Conservation (phyloP, 2,113 vertebrate species). For the Cromileptes altivelis region DNA sequence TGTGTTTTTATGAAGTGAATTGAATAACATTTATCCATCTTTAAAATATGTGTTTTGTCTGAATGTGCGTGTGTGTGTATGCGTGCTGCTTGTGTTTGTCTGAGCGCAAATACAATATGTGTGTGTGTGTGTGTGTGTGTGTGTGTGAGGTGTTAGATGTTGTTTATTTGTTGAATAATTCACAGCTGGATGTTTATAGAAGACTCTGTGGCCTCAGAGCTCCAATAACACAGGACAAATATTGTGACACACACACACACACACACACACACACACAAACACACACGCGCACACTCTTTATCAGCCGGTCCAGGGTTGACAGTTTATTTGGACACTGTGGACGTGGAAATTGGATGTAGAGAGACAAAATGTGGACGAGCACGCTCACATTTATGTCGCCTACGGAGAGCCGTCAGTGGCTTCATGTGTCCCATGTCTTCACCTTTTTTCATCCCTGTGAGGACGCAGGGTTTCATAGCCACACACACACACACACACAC, state of each 20-base stretch:
- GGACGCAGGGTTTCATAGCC: not conserved
- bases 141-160: slow-evolving; percentile 39
- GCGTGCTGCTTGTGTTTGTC: slow-evolving; percentile 2
- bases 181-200: slow-evolving; percentile 76
- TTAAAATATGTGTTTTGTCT: slow-evolving; percentile 28
- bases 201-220: slow-evolving; percentile 67
- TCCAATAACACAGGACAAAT: slow-evolving; percentile 75
- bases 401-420: slow-evolving; percentile 7
- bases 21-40: slow-evolving; percentile 19
- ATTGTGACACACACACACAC: slow-evolving; percentile 57
- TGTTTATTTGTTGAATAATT: slow-evolving; percentile 75
- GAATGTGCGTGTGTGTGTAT: slow-evolving; percentile 34
- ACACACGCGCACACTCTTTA: slow-evolving; percentile 49
- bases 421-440: slow-evolving; percentile 1
- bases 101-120: not conserved
- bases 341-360: slow-evolving; percentile 62
- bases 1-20: not conserved
- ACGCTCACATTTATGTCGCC: slow-evolving; percentile 9
- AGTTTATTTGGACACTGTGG: slow-evolving; percentile 76
- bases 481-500: slow-evolving; percentile 25
- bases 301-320: slow-evolving; percentile 57
- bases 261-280: not conserved
- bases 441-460: not conserved
- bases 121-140: slow-evolving; percentile 17
- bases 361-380: slow-evolving; percentile 11